Evolutionary conservation across 2,888 invertebrate genomes (phyloP).

Genomic region (Drosophila recens): DNA sequence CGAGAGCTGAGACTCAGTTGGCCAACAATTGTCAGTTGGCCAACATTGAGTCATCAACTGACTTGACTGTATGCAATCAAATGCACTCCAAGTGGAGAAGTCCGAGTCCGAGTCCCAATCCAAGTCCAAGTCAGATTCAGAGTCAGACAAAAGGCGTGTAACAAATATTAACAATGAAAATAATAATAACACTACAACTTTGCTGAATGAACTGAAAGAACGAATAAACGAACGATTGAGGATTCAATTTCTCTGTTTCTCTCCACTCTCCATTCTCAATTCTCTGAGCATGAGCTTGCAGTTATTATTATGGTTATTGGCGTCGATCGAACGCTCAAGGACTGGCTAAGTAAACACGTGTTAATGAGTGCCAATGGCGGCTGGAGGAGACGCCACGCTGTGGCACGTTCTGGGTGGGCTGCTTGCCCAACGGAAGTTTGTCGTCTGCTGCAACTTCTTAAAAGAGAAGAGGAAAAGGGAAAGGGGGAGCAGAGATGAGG

Average conservation of each 20-base stretch:
- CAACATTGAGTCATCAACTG: constrained; percentile 79
- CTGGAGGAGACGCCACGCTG: constrained; percentile 14
- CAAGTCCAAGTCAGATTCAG: constrained; percentile 6
- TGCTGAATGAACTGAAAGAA: constrained; percentile 69
- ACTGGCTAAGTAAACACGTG: constrained; percentile 78
- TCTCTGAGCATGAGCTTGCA: constrained; percentile 69
- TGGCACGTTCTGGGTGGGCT: constrained; percentile 72
- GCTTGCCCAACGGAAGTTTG: constrained; percentile 54
- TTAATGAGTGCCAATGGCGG: constrained; percentile 74
- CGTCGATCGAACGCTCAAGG: constrained; percentile 72
- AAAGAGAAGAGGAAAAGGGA: neutral
- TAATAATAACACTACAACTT: constrained; percentile 73
- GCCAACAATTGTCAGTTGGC: constrained; percentile 21
- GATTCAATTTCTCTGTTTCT: constrained; percentile 15
- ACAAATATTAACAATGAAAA: constrained; percentile 82
- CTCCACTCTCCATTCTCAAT: neutral
- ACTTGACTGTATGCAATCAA: constrained; percentile 55
- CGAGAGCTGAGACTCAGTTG: constrained; percentile 18
- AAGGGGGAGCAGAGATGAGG: neutral
- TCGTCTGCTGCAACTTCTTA: constrained; percentile 20
- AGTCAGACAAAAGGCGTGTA: constrained; percentile 74
- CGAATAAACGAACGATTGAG: constrained; percentile 20
- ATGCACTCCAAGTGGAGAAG: constrained; percentile 53
- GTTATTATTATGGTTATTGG: constrained; percentile 72
- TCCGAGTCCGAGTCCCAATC: neutral